These are phyloP conservation scores for Apis florea DNA, from an alignment of 1,140 invertebrate species.

Conservation along the genomic window DNA sequence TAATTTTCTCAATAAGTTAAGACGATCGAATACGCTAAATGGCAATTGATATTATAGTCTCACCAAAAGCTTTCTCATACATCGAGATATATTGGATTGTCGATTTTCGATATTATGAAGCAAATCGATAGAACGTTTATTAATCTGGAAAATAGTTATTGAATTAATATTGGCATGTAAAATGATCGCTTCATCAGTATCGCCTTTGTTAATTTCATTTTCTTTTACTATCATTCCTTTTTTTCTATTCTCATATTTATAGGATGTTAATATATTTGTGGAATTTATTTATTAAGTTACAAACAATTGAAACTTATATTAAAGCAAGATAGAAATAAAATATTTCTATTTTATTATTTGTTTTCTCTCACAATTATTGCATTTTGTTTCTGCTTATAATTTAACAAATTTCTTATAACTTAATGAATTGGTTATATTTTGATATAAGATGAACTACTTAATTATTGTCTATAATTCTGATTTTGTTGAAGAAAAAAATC, in stretches of 20 bases:
- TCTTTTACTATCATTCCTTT: not conserved
- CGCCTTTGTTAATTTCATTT: conserved; percentile 34
- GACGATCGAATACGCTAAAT: conserved; percentile 66
- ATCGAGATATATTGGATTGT: conserved; percentile 43
- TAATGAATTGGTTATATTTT: no score
- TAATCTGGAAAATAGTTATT: conserved; percentile 42
- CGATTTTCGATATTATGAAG: conserved; percentile 51
- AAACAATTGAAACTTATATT: no score
- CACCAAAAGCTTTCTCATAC: conserved; percentile 58
- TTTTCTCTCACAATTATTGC: no score
- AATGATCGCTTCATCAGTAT: not conserved
- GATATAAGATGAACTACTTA: no score
- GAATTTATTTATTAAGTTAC: no score
- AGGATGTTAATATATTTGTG: no score
- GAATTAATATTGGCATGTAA: not conserved
- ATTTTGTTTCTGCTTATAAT: no score
- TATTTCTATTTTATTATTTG: no score
- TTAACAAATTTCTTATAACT: no score
- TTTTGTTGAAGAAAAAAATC: no score
- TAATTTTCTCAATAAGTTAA: conserved; percentile 61
- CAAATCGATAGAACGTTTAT: conserved; percentile 51
- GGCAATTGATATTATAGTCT: conserved; percentile 53
- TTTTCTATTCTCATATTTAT: not conserved
- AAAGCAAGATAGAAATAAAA: no score
- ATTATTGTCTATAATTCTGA: no score